Evolutionary conservation across 1,140 invertebrate genomes (phyloP).

Genomic region (Arctopsyche grandis): DNA sequence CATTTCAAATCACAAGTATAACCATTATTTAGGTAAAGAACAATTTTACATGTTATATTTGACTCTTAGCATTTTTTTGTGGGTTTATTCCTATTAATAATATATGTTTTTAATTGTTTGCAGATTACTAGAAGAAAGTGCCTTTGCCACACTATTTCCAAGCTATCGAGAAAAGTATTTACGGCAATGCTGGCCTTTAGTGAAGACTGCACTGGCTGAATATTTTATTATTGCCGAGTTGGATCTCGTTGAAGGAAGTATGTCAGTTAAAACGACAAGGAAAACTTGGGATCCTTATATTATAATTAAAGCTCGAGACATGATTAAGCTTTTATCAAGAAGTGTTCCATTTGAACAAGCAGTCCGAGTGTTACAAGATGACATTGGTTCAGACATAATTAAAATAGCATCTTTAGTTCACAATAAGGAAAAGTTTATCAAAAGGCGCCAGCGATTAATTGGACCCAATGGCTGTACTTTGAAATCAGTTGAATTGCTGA

Average conservation of each 20-base stretch:
- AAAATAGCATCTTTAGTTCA: slow-evolving; percentile 92
- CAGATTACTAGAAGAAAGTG: slow-evolving; percentile 71
- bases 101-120: neutral
- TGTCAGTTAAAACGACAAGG: slow-evolving; percentile 94
- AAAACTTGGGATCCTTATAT: slow-evolving; percentile 99
- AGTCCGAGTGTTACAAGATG: slow-evolving; percentile 85
- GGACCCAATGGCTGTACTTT: slow-evolving; percentile 97
- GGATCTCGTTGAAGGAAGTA: slow-evolving; percentile 94
- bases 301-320: slow-evolving; percentile 95
- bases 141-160: slow-evolving; percentile 77
- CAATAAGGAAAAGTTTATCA: slow-evolving; percentile 96
- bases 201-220: slow-evolving; percentile 85
- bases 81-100: neutral
- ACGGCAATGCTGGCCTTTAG: slow-evolving; percentile 94
- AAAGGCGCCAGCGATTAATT: slow-evolving; percentile 93
- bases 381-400: slow-evolving; percentile 94
- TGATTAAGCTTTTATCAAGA: slow-evolving; percentile 94
- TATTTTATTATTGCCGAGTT: slow-evolving; percentile 89
- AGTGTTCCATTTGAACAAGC: slow-evolving; percentile 98
- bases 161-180: slow-evolving; percentile 97
- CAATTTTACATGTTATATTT: neutral
- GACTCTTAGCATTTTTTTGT: neutral
- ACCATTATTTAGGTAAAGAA: too few species aligned
- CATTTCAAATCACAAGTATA: too few species aligned
- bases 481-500: slow-evolving; percentile 98